Evolutionary conservation across 2,888 invertebrate genomes (phyloP).

Genomic region (Heliconius ethilla): DNA sequence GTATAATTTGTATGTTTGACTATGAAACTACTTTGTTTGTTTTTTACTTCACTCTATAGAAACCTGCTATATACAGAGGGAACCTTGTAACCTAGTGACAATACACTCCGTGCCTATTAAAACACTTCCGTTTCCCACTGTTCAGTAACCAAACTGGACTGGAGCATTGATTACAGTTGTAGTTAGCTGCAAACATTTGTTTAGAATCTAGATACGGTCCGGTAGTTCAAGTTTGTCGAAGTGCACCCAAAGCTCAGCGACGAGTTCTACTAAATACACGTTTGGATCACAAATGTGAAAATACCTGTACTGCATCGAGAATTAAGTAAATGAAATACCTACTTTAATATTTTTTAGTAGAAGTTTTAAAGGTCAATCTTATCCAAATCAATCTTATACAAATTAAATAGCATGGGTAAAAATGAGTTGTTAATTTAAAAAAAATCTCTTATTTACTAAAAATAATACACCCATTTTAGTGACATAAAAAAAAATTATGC

Average conservation of each 20-base stretch:
- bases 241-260: not conserved
- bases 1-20: conserved; percentile 8
- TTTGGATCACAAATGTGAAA: not conserved
- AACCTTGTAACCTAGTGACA: too few species aligned
- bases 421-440: not conserved
- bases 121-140: too few species aligned
- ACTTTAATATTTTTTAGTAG: too few species aligned
- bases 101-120: too few species aligned
- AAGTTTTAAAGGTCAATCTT: too few species aligned
- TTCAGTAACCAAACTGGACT: not conserved
- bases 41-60: not conserved
- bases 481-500: too few species aligned
- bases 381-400: not conserved
- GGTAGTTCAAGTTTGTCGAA: conserved; percentile 13
- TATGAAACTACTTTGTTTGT: not conserved
- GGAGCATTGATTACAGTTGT: conserved; percentile 7
- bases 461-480: too few species aligned
- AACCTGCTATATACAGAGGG: too few species aligned
- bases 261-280: not conserved
- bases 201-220: conserved; percentile 4
- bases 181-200: conserved; percentile 16
- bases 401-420: not conserved
- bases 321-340: not conserved
- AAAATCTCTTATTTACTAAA: too few species aligned
- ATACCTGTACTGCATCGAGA: too few species aligned